A percentile compares a stretch with the other conserved stretches of the same genome.
phyloP scores from a whole-genome alignment of 2,888 invertebrate genomes.

The Diaphora mendica region DNA sequence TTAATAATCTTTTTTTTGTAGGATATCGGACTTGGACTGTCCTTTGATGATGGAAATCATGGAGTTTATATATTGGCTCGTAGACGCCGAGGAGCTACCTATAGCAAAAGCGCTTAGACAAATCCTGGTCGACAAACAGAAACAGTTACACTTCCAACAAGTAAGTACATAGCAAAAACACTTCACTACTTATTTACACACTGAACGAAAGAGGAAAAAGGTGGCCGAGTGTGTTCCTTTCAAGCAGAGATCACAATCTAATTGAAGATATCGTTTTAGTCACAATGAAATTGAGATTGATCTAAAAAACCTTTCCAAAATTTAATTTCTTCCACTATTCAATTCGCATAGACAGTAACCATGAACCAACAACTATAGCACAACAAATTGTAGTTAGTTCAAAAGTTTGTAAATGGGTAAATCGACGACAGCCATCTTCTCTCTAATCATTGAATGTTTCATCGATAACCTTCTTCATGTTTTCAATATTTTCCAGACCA shows the following conservation, averaged over 20 bases:
- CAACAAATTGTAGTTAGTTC: neutral
- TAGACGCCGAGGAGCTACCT: constrained; percentile 96
- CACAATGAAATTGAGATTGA: no score
- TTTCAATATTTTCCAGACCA: constrained; percentile 58
- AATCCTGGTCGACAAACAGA: constrained; percentile 95
- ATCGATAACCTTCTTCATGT: neutral
- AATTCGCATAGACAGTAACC: neutral
- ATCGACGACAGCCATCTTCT: neutral
- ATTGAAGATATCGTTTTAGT: no score
- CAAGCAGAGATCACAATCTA: no score
- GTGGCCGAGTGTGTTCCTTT: no score
- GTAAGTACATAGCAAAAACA: constrained; percentile 53
- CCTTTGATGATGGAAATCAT: constrained; percentile 93
- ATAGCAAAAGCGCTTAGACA: constrained; percentile 96
- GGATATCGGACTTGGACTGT: constrained; percentile 94
- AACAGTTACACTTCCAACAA: constrained; percentile 85
- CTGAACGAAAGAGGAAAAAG: no score
- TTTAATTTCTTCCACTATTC: neutral
- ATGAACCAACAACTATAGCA: neutral
- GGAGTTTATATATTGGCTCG: constrained; percentile 97
- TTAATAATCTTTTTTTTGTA: constrained; percentile 59
- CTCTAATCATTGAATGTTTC: neutral
- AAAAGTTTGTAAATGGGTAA: no score
- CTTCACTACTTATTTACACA: neutral
- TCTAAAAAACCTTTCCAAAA: neutral